phyloP scores from a whole-genome alignment of 1,140 invertebrate species.

The Polyergus mexicanus region DNA sequence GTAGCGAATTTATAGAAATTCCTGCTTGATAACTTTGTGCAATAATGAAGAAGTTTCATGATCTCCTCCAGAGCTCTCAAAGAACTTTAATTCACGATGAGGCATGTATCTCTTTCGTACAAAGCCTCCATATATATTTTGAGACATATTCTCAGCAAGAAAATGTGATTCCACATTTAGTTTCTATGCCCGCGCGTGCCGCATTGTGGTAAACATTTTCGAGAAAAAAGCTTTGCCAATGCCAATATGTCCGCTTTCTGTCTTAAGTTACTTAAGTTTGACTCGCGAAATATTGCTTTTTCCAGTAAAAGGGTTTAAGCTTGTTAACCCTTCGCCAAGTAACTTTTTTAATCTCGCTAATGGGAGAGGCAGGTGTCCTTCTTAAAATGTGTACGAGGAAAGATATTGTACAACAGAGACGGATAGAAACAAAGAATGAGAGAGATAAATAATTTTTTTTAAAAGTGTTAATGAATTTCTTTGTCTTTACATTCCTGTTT shows the following conservation, averaged over 20 bases:
- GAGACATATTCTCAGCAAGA: neutral
- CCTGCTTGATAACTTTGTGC: constrained; percentile 14
- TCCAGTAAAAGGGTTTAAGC: constrained; percentile 46
- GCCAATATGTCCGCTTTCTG: constrained; percentile 18
- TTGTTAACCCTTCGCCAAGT: constrained; percentile 45
- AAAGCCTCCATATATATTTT: constrained; percentile 23
- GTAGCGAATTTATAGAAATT: constrained; percentile 5
- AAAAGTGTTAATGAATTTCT: constrained; percentile 11
- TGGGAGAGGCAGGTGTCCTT: neutral
- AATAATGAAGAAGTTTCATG: constrained; percentile 16
- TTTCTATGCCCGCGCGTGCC: neutral
- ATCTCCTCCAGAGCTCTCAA: neutral
- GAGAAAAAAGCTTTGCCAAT: neutral
- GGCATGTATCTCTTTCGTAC: neutral
- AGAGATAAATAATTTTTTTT: constrained; percentile 24
- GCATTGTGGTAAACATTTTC: constrained; percentile 38
- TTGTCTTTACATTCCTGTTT: neutral
- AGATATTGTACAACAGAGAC: constrained; percentile 5
- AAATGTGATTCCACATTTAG: neutral
- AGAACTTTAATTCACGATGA: constrained; percentile 38
- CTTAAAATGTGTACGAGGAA: constrained; percentile 22
- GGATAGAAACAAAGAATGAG: neutral
- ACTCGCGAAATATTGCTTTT: constrained; percentile 43
- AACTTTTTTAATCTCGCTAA: constrained; percentile 60
- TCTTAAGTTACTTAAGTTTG: constrained; percentile 37